Conservation (phyloP, 1,140 invertebrate genomes). For the Chironomus striatipennis region DNA sequence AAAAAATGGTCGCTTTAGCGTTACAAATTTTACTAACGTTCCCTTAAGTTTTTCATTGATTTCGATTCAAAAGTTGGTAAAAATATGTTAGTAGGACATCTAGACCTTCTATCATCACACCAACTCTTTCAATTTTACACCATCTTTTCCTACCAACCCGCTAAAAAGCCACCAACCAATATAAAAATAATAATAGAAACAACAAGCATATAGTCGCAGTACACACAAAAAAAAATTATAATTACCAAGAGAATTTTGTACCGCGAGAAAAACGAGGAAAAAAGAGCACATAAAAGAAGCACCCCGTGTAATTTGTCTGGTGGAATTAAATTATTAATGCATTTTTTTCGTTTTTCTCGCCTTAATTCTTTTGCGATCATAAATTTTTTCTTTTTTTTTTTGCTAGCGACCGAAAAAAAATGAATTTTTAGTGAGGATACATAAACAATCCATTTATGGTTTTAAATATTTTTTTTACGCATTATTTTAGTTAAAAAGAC, state of each 20-base stretch:
- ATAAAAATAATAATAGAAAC: neutral
- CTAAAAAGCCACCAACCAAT: neutral
- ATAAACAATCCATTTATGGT: constrained; percentile 21
- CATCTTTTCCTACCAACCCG: neutral
- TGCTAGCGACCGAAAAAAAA: neutral
- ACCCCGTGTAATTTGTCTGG: constrained; percentile 19
- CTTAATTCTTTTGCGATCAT: constrained; percentile 21
- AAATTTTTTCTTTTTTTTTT: neutral
- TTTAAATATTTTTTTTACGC: neutral
- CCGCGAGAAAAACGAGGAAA: neutral
- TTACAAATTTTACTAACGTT: no score
- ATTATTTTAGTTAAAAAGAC: neutral
- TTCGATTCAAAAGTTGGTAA: no score
- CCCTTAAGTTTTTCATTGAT: no score
- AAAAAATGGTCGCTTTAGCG: no score
- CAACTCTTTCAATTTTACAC: no score
- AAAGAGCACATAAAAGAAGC: constrained; percentile 13
- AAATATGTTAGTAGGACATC: no score
- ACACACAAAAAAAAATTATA: constrained; percentile 7
- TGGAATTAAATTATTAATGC: constrained; percentile 22
- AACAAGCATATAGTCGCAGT: no score
- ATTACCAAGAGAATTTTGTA: constrained; percentile 18
- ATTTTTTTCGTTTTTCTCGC: constrained; percentile 18
- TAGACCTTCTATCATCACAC: no score
- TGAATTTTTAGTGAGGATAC: neutral